Evolutionary conservation across 2,797 vertebrate species (phyloP).

Genomic region (Sardinella longiceps): DNA sequence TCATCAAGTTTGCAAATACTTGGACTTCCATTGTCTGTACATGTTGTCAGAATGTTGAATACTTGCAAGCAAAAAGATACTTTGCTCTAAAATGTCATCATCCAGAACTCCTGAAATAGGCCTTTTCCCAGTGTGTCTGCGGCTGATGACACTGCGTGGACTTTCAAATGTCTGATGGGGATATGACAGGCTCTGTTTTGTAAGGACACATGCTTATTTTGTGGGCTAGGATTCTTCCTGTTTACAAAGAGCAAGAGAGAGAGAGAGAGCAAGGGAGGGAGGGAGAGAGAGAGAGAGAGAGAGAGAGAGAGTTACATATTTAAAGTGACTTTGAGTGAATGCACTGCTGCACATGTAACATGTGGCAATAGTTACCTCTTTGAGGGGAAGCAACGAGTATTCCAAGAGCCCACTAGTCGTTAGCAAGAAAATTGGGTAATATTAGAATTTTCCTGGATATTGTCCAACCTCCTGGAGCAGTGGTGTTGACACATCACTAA

Average conservation of each 20-base stretch:
- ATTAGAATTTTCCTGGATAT: not conserved
- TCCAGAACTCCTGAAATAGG: constrained; percentile 28
- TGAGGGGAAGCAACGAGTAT: not conserved
- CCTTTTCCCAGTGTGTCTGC: not conserved
- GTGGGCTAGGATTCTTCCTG: constrained; percentile 40
- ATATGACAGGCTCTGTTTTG: constrained; percentile 29
- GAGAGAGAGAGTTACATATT: not conserved
- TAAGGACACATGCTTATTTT: constrained; percentile 39
- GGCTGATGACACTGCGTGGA: constrained; percentile 18
- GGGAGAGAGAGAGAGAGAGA: not conserved
- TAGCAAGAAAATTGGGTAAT: constrained; percentile 1
- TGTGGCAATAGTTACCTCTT: not conserved
- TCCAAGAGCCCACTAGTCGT: not conserved
- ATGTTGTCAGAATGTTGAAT: not conserved
- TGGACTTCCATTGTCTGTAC: not conserved
- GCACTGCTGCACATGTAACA: not conserved
- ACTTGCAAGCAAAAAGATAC: not conserved
- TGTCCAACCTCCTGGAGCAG: not conserved
- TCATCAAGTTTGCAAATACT: not conserved
- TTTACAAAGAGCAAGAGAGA: constrained; percentile 38
- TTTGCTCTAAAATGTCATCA: not conserved
- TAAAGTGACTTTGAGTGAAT: not conserved
- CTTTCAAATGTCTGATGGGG: constrained; percentile 28
- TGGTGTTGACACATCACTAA: not conserved
- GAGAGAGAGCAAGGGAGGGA: not conserved